Conservation (phyloP, 2,113 vertebrate species). For the Nannospalax galili region DNA sequence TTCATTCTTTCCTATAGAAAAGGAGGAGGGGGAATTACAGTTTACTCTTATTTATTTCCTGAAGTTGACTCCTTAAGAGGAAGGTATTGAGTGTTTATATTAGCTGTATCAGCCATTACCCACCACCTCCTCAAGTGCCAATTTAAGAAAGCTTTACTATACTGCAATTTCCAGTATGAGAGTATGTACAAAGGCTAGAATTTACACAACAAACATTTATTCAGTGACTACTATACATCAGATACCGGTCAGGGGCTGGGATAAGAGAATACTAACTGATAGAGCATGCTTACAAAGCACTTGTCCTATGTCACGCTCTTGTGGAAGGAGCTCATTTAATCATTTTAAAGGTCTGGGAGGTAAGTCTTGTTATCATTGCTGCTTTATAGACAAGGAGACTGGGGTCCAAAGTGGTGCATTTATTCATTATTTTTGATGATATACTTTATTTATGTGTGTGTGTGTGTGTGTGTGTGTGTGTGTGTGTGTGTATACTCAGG, state of each 20-base stretch:
- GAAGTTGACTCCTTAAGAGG: neutral
- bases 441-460: no score
- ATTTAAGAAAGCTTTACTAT: conserved; percentile 42
- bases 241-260: neutral
- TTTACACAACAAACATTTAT: neutral
- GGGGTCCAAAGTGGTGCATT: neutral
- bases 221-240: neutral
- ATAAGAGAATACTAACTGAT: neutral
- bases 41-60: conserved; percentile 40
- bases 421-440: neutral
- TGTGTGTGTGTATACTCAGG: neutral
- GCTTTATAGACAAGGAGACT: neutral
- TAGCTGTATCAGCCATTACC: neutral
- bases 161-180: neutral
- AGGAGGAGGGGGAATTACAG: neutral
- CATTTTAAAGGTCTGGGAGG: neutral
- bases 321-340: neutral
- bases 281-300: rapidly evolving
- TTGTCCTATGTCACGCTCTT: neutral
- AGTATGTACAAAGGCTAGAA: neutral
- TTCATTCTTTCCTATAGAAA: conserved; percentile 49
- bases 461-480: neutral
- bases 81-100: conserved; percentile 8
- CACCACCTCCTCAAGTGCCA: neutral
- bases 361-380: no score